Evolutionary conservation across 1,140 invertebrate species (phyloP).

Genomic region (Mylabris phalerata): DNA sequence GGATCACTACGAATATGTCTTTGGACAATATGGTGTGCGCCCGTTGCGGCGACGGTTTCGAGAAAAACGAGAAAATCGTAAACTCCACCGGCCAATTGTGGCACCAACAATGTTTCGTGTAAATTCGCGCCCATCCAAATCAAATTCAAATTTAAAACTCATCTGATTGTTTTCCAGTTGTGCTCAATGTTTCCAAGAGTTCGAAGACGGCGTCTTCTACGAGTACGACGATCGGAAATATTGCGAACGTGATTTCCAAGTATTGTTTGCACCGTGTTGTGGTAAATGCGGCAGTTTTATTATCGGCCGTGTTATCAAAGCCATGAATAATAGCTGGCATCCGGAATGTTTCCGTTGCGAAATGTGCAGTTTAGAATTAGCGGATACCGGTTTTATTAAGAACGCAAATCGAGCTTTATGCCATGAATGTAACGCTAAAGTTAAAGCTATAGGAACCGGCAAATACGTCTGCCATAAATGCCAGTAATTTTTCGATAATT

Average conservation of each 20-base stretch:
- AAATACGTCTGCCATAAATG: slow-evolving; percentile 99
- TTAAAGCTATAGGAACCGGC: slow-evolving; percentile 90
- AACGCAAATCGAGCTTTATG: slow-evolving; percentile 90
- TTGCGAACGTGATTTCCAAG: slow-evolving; percentile 99
- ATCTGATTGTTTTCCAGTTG: slow-evolving; percentile 58
- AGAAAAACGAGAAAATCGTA: slow-evolving; percentile 94
- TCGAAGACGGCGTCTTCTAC: slow-evolving; percentile 97
- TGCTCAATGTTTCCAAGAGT: slow-evolving; percentile 97
- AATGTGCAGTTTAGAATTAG: slow-evolving; percentile 82
- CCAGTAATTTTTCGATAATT: slow-evolving; percentile 59
- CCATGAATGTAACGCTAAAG: slow-evolving; percentile 92
- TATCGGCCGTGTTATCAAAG: slow-evolving; percentile 97
- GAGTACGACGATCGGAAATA: slow-evolving; percentile 99
- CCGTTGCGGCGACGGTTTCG: slow-evolving; percentile 89
- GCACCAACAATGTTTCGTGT: slow-evolving; percentile 99
- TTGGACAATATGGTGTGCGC: slow-evolving; percentile 88
- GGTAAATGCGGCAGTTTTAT: slow-evolving; percentile 95
- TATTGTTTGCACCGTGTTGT: slow-evolving; percentile 96
- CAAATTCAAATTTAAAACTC: neutral
- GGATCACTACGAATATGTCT: slow-evolving; percentile 68
- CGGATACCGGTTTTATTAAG: slow-evolving; percentile 96
- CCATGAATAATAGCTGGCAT: slow-evolving; percentile 99
- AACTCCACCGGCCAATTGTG: slow-evolving; percentile 97
- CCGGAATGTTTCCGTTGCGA: slow-evolving; percentile 96
- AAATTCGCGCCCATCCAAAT: slow-evolving; percentile 44